These are phyloP conservation scores for Lepidochrysops patricia DNA, from an alignment of 2,888 invertebrate genomes.

Conservation along the genomic window DNA sequence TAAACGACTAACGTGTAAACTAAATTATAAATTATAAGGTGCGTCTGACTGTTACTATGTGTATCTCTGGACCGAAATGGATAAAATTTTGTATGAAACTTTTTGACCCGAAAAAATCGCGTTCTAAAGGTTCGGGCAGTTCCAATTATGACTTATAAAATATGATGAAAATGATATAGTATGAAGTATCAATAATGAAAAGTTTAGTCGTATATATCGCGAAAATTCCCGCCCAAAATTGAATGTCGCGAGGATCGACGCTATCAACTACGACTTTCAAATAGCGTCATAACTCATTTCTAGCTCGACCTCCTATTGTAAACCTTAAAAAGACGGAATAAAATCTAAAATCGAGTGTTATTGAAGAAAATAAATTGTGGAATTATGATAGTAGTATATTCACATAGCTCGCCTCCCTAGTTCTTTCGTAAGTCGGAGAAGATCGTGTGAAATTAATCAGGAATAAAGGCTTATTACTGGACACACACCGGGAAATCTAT, in stretches of 20 bases:
- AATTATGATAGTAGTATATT: neutral
- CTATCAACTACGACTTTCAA: neutral
- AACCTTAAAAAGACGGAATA: neutral
- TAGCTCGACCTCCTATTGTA: neutral
- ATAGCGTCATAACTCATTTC: neutral
- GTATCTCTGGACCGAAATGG: too few species aligned
- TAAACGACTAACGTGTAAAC: too few species aligned
- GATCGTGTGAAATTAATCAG: neutral
- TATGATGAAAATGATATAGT: neutral
- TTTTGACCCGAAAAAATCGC: too few species aligned
- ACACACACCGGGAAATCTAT: too few species aligned
- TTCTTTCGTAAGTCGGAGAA: too few species aligned
- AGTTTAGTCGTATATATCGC: neutral
- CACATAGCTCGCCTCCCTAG: neutral
- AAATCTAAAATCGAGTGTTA: neutral
- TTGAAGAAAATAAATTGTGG: neutral
- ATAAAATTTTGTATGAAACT: too few species aligned
- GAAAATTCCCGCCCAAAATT: neutral
- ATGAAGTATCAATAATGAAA: neutral
- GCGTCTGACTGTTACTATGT: too few species aligned
- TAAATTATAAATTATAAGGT: too few species aligned
- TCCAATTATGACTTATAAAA: too few species aligned
- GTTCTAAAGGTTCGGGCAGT: too few species aligned
- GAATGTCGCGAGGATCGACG: neutral
- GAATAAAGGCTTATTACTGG: neutral